Conservation (phyloP, 2,797 vertebrate species). For the Anguilla pacifica region DNA sequence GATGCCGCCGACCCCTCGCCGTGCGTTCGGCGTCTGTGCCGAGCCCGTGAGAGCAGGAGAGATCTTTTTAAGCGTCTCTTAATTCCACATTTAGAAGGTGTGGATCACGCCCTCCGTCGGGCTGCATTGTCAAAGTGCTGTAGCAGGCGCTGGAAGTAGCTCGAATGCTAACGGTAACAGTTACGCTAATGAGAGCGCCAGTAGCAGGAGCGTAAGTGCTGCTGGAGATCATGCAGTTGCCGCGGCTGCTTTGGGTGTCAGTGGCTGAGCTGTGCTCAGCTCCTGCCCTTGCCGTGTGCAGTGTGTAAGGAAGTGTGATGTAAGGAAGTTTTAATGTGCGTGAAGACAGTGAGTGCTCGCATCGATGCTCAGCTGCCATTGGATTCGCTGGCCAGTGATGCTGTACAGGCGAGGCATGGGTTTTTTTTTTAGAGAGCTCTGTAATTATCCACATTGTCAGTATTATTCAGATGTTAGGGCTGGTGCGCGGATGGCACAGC, state of each 20-base stretch:
- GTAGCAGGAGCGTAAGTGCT: background rate
- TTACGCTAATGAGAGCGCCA: background rate
- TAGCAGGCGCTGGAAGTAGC: background rate
- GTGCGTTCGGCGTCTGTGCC: background rate
- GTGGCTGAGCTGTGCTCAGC: background rate
- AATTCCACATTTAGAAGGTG: background rate
- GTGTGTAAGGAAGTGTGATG: background rate
- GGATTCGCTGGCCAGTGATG: background rate
- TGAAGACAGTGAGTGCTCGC: background rate
- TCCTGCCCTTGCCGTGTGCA: background rate
- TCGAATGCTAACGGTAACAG: background rate
- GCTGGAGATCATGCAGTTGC: background rate
- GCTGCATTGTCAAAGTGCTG: background rate
- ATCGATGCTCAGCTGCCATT: background rate
- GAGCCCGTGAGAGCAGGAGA: background rate
- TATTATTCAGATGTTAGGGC: background rate
- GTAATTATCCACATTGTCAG: background rate
- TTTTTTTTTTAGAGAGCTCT: background rate
- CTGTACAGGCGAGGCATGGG: background rate
- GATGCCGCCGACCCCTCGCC: background rate
- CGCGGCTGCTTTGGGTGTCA: background rate
- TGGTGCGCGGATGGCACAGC: background rate
- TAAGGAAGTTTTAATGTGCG: background rate
- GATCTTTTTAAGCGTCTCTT: background rate
- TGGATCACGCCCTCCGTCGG: background rate